These are phyloP conservation scores for Penelope pileata DNA, from an alignment of 2,113 vertebrate species.

Conservation along the genomic window DNA sequence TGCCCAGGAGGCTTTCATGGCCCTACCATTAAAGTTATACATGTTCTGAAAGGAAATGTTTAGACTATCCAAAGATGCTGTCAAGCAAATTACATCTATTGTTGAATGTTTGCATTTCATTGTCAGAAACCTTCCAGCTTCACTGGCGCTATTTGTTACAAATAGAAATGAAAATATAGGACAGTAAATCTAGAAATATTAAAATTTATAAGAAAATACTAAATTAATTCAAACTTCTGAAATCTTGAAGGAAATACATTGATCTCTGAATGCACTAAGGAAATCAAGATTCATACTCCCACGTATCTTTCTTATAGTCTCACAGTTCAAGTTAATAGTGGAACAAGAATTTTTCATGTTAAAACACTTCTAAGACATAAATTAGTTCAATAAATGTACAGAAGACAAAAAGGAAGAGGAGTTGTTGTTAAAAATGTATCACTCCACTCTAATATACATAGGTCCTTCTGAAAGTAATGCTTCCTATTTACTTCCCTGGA, in stretches of 20 bases:
- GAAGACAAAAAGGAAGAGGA: neutral
- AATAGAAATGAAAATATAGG: neutral
- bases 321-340: neutral
- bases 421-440: neutral
- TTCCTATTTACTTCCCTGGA: no score
- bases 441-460: neutral
- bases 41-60: conserved; percentile 45
- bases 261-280: neutral
- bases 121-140: neutral
- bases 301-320: neutral
- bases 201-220: conserved; percentile 1
- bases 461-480: no score
- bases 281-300: conserved; percentile 6
- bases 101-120: conserved; percentile 25
- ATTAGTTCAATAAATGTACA: conserved; percentile 10
- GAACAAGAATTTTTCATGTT: conserved; percentile 1
- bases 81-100: conserved; percentile 30
- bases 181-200: conserved; percentile 36
- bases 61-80: conserved; percentile 42
- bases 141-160: neutral
- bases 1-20: conserved; percentile 8
- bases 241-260: conserved; percentile 2
- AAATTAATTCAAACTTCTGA: conserved; percentile 23
- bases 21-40: conserved; percentile 6
- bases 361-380: conserved; percentile 26